Evolutionary conservation across 2,113 vertebrate genomes (phyloP).

Genomic region (Tenebrosternarchus preto): DNA sequence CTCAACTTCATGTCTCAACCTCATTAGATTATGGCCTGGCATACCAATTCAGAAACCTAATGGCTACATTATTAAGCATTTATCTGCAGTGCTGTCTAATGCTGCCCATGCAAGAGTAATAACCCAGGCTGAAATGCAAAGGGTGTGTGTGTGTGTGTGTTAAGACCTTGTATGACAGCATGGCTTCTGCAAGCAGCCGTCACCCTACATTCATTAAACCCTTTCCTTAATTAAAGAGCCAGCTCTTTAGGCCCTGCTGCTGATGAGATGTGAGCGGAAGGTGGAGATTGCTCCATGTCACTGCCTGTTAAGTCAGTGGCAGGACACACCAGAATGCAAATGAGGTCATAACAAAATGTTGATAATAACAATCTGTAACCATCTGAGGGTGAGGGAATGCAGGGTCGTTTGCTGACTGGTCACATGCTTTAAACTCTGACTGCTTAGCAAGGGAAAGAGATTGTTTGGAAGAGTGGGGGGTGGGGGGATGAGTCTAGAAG

Average conservation of each 20-base stretch:
- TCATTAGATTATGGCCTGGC: slow-evolving; percentile 12
- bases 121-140: neutral
- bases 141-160: neutral
- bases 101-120: neutral
- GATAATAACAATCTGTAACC: slow-evolving; percentile 55
- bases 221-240: slow-evolving; percentile 62
- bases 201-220: slow-evolving; percentile 62
- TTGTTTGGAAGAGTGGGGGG: no score
- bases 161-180: neutral
- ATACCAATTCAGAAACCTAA: slow-evolving; percentile 23
- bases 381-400: neutral
- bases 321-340: slow-evolving; percentile 41
- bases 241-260: slow-evolving; percentile 48
- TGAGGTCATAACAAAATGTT: slow-evolving; percentile 54
- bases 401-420: slow-evolving; percentile 3
- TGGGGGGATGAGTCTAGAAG: neutral
- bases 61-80: slow-evolving; percentile 18
- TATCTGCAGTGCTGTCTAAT: slow-evolving; percentile 17
- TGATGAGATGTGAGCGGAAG: slow-evolving; percentile 64
- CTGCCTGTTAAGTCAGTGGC: slow-evolving; percentile 50
- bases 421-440: slow-evolving; percentile 39
- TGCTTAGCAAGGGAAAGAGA: neutral
- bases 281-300: slow-evolving; percentile 54
- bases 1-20: no score
- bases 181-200: slow-evolving; percentile 43